Percentiles rank a stretch among this genome's conserved stretches.
Evolutionary conservation across 2,888 invertebrate species (phyloP).

Genomic region (Timandra comae): DNA sequence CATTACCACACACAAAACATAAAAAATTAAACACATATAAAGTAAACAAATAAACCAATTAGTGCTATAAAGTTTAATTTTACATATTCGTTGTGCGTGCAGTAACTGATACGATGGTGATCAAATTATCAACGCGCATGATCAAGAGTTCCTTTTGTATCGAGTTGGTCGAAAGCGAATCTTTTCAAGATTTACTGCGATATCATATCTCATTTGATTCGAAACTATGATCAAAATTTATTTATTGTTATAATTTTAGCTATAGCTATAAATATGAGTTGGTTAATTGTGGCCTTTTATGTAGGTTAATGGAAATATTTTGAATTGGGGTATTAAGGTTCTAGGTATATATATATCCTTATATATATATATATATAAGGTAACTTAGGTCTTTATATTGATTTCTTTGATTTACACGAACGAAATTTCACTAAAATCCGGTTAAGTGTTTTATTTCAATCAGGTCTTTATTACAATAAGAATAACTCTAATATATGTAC

Average conservation of each 20-base stretch:
- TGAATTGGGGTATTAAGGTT: no score
- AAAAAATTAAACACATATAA: no score
- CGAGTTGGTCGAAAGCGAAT: conserved; percentile 36
- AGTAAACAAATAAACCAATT: not conserved
- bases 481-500: no score
- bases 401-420: no score
- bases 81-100: conserved; percentile 37
- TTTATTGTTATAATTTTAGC: conserved; percentile 9
- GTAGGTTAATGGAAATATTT: no score
- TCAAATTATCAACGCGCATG: conserved; percentile 64
- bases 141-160: conserved; percentile 46
- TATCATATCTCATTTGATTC: conserved; percentile 5
- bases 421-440: no score
- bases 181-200: conserved; percentile 41
- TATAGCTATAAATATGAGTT: not conserved
- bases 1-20: no score
- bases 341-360: no score
- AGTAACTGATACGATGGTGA: conserved; percentile 60
- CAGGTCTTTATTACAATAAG: no score
- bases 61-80: conserved; percentile 3
- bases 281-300: not conserved
- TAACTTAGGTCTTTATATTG: no score
- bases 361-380: no score
- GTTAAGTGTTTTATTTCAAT: no score
- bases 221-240: conserved; percentile 15